These are phyloP conservation scores for Netelia virgata DNA, from an alignment of 2,888 invertebrate genomes.

Conservation along the genomic window DNA sequence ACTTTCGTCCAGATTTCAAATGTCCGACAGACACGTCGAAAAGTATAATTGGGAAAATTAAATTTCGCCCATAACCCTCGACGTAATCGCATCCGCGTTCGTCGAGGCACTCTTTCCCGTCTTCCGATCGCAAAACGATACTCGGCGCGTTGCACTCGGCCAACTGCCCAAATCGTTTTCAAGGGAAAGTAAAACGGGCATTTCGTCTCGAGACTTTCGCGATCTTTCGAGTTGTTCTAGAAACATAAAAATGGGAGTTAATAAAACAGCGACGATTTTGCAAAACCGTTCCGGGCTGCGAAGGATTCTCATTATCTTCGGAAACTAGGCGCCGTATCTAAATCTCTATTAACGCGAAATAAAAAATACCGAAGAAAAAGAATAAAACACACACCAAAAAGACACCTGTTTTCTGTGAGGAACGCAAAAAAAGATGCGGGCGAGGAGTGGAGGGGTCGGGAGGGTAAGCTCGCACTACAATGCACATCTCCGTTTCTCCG, in stretches of 20 bases:
- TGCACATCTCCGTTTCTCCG: constrained; percentile 7
- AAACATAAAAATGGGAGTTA: neutral
- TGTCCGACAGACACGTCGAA: neutral
- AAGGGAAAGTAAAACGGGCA: constrained; percentile 12
- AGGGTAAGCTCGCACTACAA: neutral
- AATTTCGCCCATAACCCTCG: neutral
- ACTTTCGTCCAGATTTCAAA: neutral
- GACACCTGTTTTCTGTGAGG: no score
- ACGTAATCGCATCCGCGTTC: neutral
- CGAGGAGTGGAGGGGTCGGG: neutral
- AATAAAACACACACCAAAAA: neutral
- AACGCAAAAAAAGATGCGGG: neutral
- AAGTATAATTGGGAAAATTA: neutral
- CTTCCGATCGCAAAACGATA: neutral
- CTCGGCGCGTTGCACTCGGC: neutral
- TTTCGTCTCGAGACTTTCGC: constrained; percentile 10
- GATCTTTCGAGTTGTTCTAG: neutral
- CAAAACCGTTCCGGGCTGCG: neutral
- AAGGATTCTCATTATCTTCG: neutral
- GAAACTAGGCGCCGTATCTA: neutral
- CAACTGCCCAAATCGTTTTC: constrained; percentile 27
- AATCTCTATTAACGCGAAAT: neutral
- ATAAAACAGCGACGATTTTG: neutral
- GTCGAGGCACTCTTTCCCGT: constrained; percentile 19
- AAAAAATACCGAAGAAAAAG: neutral